Evolutionary conservation across 2,113 vertebrate genomes (phyloP).

Genomic region (Apteryx owenii): DNA sequence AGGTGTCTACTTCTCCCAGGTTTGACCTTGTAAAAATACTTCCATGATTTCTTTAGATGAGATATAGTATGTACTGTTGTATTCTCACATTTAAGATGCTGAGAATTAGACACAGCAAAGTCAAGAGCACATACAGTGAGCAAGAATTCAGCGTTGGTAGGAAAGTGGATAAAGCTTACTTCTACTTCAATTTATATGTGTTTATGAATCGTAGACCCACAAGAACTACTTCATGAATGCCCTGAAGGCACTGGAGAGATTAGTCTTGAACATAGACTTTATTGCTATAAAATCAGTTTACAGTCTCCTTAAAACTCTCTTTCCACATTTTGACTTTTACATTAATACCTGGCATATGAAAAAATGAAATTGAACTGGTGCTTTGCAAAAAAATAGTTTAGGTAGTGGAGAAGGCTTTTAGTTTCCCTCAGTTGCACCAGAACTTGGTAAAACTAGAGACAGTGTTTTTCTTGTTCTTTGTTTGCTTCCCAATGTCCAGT

Average conservation of each 20-base stretch:
- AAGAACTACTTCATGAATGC: neutral
- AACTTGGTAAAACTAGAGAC: neutral
- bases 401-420: neutral
- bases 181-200: neutral
- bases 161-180: neutral
- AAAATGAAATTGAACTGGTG: neutral
- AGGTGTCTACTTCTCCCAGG: neutral
- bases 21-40: neutral
- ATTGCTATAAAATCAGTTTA: neutral
- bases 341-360: neutral
- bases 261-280: neutral
- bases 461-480: neutral
- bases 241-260: neutral
- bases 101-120: neutral
- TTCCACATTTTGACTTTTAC: neutral
- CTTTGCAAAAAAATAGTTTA: neutral
- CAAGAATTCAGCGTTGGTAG: neutral
- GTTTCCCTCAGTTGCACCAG: neutral
- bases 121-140: neutral
- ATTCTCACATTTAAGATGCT: neutral
- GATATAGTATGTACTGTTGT: neutral
- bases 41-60: neutral
- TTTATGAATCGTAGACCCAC: neutral
- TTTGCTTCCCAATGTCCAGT: neutral
- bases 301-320: neutral